A percentile compares a stretch with the other conserved stretches of the same genome.
These are phyloP conservation scores for Leptarthrus brevirostris DNA, from an alignment of 2,888 invertebrate species.

Conservation along the genomic window DNA sequence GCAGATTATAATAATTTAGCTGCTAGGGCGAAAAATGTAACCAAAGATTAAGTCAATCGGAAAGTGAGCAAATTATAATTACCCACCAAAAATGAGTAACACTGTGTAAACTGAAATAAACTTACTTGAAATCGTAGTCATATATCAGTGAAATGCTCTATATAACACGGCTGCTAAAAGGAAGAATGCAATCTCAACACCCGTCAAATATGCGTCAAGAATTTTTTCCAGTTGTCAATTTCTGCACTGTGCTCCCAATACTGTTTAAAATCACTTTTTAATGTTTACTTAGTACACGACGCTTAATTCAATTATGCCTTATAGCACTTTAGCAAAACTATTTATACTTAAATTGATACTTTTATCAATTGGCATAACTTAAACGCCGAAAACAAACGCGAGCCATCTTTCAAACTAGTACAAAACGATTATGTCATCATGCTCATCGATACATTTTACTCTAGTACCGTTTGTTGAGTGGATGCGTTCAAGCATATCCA, in stretches of 20 bases:
- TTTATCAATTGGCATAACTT: constrained; percentile 47
- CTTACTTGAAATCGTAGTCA: constrained; percentile 9
- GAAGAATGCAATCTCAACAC: constrained; percentile 15
- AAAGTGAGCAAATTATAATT: no score
- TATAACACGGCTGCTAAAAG: neutral
- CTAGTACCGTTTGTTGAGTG: constrained; percentile 3
- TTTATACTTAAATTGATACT: neutral
- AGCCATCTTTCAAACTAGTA: constrained; percentile 57
- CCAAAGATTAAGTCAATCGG: no score
- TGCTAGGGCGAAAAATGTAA: no score
- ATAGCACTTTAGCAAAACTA: neutral
- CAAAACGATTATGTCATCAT: constrained; percentile 47
- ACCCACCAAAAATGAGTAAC: no score
- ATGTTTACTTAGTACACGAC: neutral
- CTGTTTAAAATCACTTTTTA: neutral
- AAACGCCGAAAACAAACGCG: constrained; percentile 58
- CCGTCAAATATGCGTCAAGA: constrained; percentile 39
- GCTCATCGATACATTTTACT: neutral
- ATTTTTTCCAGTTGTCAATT: constrained; percentile 12
- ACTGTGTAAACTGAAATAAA: no score
- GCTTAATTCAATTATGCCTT: neutral
- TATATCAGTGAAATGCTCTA: neutral
- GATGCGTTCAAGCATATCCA: constrained; percentile 9
- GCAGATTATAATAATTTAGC: no score
- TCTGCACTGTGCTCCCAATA: neutral